Evolutionary conservation across 2,797 vertebrate species (phyloP).

Genomic region (Mycteria americana): DNA sequence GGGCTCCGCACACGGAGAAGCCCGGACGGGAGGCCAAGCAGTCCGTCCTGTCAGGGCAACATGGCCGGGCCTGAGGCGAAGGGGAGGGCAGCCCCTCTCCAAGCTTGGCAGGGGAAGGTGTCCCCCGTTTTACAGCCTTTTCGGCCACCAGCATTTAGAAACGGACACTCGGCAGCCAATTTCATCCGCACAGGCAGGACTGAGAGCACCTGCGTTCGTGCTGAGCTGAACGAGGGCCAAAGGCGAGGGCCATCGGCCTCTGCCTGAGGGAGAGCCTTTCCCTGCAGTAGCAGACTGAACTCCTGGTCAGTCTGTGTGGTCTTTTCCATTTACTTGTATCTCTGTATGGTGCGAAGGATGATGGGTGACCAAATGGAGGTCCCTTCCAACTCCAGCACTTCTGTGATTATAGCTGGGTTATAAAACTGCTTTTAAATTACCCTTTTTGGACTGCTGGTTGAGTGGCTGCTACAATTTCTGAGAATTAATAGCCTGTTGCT

Average conservation of each 20-base stretch:
- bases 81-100: not conserved
- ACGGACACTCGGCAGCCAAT: rapidly evolving
- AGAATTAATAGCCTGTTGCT: not conserved
- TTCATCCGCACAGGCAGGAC: rapidly evolving
- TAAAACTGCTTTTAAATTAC: not conserved
- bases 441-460: not conserved
- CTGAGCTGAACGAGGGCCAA: rapidly evolving
- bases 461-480: not conserved
- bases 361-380: not conserved
- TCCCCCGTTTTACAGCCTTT: too few relatives aligned
- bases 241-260: rapidly evolving
- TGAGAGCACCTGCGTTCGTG: rapidly evolving
- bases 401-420: not conserved
- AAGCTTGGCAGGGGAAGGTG: too few relatives aligned
- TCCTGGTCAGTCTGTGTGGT: too few relatives aligned
- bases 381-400: not conserved
- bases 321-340: too few relatives aligned
- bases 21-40: rapidly evolving
- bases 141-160: not conserved
- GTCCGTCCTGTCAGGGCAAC: rapidly evolving
- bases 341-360: not conserved
- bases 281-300: too few relatives aligned
- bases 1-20: rapidly evolving
- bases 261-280: not conserved
- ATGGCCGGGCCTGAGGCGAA: not conserved